These are phyloP conservation scores for Homarus americanus DNA, from an alignment of 1,140 invertebrate species.

Conservation along the genomic window DNA sequence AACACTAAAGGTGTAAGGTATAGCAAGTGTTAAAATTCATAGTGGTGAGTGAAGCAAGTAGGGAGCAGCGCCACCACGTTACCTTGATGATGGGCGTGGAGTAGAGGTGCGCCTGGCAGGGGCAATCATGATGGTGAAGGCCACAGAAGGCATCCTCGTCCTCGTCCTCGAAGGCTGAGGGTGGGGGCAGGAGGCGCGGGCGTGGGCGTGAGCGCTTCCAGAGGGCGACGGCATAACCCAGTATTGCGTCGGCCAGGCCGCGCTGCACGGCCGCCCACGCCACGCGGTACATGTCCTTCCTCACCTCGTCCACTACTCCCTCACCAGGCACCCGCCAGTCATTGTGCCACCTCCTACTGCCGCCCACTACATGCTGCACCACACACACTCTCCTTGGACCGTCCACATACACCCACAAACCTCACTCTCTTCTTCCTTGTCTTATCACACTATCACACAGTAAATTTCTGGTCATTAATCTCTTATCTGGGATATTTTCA, in stretches of 20 bases:
- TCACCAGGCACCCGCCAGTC: not conserved
- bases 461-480: no score
- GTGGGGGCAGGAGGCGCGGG: conserved; percentile 32
- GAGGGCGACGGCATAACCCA: conserved; percentile 49
- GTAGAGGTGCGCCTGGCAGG: conserved; percentile 29
- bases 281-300: conserved; percentile 43
- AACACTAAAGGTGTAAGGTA: no score
- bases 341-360: not conserved
- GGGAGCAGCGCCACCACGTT: no score
- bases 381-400: no score
- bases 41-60: no score
- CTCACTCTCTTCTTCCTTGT: no score
- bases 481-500: no score
- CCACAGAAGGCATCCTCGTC: conserved; percentile 59
- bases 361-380: not conserved
- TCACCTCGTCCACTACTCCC: no score
- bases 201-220: conserved; percentile 57
- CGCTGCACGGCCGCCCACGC: conserved; percentile 54
- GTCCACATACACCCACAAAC: no score
- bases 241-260: conserved; percentile 37
- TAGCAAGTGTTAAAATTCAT: no score
- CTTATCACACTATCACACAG: no score
- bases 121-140: conserved; percentile 50
- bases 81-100: conserved; percentile 21
- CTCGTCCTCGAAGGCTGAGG: conserved; percentile 19